phyloP scores from a whole-genome alignment of 2,113 vertebrate species.

The Crypturellus undulatus region DNA sequence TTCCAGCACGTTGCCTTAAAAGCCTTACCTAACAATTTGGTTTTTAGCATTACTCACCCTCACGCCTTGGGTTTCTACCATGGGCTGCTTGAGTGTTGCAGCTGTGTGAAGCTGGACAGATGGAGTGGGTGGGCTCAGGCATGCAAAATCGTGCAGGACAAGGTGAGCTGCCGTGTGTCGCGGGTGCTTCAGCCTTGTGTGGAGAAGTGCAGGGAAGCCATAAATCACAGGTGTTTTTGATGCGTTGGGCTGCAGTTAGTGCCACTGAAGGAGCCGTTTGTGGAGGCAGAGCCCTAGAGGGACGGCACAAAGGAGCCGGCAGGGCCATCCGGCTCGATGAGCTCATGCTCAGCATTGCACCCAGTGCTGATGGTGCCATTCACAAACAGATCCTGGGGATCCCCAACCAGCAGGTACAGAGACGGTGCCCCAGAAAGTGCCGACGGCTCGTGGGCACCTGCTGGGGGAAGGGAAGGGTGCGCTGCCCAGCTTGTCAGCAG shows the following conservation, averaged over 20 bases:
- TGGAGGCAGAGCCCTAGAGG: accelerated
- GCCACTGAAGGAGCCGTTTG: accelerated
- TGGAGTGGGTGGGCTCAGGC: neutral
- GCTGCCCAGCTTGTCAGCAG: accelerated
- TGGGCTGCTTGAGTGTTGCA: accelerated
- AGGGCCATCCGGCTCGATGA: neutral
- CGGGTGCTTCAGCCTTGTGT: neutral
- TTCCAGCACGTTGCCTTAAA: neutral
- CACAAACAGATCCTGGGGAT: neutral
- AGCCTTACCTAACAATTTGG: neutral
- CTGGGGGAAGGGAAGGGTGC: neutral
- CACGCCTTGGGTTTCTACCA: accelerated
- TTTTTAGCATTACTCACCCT: neutral
- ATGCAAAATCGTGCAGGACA: neutral
- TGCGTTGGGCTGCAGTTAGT: neutral
- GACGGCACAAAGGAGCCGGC: neutral
- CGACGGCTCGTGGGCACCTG: accelerated
- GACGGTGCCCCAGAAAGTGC: neutral
- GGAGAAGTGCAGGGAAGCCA: neutral
- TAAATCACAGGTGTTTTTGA: accelerated
- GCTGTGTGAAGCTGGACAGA: accelerated
- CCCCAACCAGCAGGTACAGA: neutral
- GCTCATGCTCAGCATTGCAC: neutral
- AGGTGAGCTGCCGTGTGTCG: accelerated
- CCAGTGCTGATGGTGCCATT: accelerated